Evolutionary conservation across 2,113 vertebrate genomes (phyloP).

Genomic region (Climacteris rufus): DNA sequence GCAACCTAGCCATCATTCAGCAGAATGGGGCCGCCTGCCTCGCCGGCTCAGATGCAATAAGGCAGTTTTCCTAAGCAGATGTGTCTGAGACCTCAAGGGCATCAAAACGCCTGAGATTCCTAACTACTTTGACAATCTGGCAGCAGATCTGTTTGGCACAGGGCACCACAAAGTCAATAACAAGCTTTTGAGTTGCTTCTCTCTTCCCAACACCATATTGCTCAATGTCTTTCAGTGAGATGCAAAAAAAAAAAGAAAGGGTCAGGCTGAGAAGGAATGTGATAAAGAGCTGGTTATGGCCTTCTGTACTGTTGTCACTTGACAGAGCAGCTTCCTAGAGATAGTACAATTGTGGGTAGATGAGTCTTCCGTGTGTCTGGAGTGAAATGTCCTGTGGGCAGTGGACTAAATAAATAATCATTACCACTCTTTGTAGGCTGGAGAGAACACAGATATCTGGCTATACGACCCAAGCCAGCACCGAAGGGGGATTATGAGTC

Average conservation of each 20-base stretch:
- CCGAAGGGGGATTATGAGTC: background rate
- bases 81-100: constrained; percentile 43
- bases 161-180: background rate
- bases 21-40: background rate
- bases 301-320: constrained; percentile 17
- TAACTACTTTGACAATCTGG: constrained; percentile 37
- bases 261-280: constrained; percentile 17
- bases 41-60: background rate
- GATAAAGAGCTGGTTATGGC: background rate
- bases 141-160: constrained; percentile 37
- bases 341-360: background rate
- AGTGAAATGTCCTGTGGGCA: background rate
- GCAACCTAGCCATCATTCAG: background rate
- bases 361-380: background rate
- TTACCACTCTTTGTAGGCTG: background rate
- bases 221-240: background rate
- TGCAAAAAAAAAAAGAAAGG: background rate
- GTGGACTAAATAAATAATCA: background rate
- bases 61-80: constrained; percentile 52
- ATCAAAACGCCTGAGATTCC: constrained; percentile 37
- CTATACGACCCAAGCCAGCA: background rate
- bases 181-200: constrained; percentile 2
- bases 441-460: background rate
- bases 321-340: background rate
- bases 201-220: constrained; percentile 21